Evolutionary conservation across 1,140 invertebrate genomes (phyloP), one percentile per base, ranked within the genome.

Genomic region (Oscheius sp.): DNA sequence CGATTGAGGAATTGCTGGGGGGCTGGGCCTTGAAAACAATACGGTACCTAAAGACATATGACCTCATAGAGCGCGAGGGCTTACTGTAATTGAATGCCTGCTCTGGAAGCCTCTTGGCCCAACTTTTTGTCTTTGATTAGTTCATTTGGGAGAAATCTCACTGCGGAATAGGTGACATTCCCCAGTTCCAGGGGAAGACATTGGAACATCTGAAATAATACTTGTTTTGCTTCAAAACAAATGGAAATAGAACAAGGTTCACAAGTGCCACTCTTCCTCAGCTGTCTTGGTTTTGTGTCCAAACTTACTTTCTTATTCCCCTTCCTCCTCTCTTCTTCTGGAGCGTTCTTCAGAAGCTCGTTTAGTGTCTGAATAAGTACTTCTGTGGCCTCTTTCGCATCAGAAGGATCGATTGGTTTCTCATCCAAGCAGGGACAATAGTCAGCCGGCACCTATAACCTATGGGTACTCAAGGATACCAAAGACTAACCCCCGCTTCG

Each of bases 391-490:
- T 77, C 35, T 23, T 42, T 34, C 23, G 64, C 71, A 20, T 76
- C 77, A 59, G 20, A 23, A 10, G 34, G 32, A 3, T 35, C 35
- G 34, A 81, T 75, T 10, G 49, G 35, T 3, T 77, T 62, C 70
- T 79, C 77, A 20, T 67, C 52, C 35, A 83, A 72, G 75, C 86
- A 87, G 26, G 85, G 81, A 72, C 86, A 87, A 81, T 84, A 87
- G 68, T 87, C 86, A 20, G 81, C 79, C 3, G 84, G 75, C 38
- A 87, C 84, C 7, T 78, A 31, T 20, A 49, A 29, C 29, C 29
- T 18, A 31, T 42, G 15, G n/a, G 2, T 7, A 29, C 18, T n/a
- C 28, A 28, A 31, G 3, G 34, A 15, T 45, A 34, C 15, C 38
- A 45, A 31, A 29, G 45, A 66, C 64, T 66, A 4, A 68, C 66